These are phyloP conservation scores for Chaenocephalus aceratus DNA, from an alignment of 2,113 vertebrate genomes.

Conservation along the genomic window DNA sequence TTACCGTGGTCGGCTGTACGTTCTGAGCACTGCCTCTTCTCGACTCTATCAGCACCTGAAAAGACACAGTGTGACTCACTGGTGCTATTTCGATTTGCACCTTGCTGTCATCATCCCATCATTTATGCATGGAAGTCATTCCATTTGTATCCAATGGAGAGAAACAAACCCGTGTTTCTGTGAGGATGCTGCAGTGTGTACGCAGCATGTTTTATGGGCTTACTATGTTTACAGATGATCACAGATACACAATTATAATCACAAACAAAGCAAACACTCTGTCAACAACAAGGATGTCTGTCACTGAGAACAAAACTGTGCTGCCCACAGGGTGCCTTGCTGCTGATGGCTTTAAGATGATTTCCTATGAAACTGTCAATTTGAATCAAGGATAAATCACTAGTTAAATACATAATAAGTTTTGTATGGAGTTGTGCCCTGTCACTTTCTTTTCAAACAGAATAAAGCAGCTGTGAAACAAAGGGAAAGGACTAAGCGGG, in stretches of 20 bases:
- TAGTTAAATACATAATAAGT: not conserved
- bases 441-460: too few species aligned
- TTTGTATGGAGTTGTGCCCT: not conserved
- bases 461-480: not conserved
- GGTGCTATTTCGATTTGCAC: conserved; percentile 2
- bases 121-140: conserved; percentile 13
- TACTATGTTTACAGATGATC: not conserved
- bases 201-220: too few species aligned
- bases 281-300: not conserved
- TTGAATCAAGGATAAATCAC: not conserved
- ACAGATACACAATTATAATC: not conserved
- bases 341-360: not conserved
- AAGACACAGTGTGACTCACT: not conserved
- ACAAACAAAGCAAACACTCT: not conserved
- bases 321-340: not conserved
- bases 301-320: not conserved
- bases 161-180: too few species aligned
- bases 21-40: not conserved
- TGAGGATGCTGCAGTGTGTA: too few species aligned
- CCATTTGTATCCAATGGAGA: not conserved
- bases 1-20: not conserved
- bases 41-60: not conserved
- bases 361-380: not conserved
- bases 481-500: not conserved
- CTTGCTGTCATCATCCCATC: conserved; percentile 11